Conservation (phyloP, 92 coral and sea anemone species). For the Muricea muricata region DNA sequence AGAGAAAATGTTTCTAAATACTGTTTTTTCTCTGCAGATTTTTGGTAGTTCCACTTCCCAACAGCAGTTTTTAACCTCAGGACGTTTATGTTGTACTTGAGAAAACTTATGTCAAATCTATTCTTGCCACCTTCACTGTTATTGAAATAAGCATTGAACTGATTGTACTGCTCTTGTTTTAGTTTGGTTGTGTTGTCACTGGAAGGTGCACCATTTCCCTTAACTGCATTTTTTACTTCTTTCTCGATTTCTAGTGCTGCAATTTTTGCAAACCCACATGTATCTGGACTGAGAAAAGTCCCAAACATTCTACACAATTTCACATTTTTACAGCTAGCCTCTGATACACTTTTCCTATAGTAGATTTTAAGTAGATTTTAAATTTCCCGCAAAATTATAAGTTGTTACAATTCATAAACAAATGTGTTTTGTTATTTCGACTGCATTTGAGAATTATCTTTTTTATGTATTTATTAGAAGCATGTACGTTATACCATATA, state of each 20-base stretch:
- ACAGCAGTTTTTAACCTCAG: constrained; percentile 49
- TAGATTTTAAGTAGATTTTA: no score
- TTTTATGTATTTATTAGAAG: no score
- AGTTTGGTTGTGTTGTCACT: constrained; percentile 37
- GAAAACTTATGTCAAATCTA: constrained; percentile 31
- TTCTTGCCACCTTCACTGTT: constrained; percentile 16
- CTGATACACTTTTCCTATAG: no score
- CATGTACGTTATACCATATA: no score
- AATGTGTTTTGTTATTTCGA: no score
- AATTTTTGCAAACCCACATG: constrained; percentile 66
- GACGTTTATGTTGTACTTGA: constrained; percentile 50
- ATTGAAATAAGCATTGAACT: constrained; percentile 6
- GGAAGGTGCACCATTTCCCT: neutral
- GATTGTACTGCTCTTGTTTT: constrained; percentile 53
- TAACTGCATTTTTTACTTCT: neutral
- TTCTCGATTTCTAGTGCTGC: constrained; percentile 57
- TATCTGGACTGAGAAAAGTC: constrained; percentile 61
- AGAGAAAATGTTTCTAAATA: constrained; percentile 53
- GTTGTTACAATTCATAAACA: no score
- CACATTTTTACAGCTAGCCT: no score
- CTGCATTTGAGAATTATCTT: no score
- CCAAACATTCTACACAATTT: no score
- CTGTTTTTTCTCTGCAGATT: constrained; percentile 53
- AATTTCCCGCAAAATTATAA: no score
- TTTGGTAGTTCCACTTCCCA: constrained; percentile 61